Evolutionary conservation across 1,140 invertebrate species (phyloP).

Genomic region (Sminthurides bifidus): DNA sequence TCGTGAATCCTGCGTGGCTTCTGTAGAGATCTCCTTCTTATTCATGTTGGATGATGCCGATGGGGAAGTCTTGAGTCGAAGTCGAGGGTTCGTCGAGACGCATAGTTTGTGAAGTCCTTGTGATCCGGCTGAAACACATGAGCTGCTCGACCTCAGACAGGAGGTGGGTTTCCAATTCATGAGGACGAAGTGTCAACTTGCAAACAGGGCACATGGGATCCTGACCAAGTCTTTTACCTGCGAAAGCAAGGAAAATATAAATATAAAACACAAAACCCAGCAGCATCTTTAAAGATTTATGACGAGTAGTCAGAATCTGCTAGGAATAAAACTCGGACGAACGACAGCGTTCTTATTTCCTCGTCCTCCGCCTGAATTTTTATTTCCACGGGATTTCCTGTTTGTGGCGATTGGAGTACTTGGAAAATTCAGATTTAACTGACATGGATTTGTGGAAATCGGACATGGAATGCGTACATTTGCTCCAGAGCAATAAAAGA

Average conservation of each 20-base stretch:
- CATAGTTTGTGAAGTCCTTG: constrained; percentile 37
- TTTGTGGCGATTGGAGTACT: too few species aligned
- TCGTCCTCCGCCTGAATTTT: too few species aligned
- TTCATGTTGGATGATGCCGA: constrained; percentile 41
- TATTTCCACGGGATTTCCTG: too few species aligned
- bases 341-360: too few species aligned
- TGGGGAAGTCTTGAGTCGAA: constrained; percentile 36
- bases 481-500: too few species aligned
- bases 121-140: constrained; percentile 46
- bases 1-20: constrained; percentile 54
- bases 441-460: too few species aligned
- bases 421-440: too few species aligned
- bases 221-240: constrained; percentile 23
- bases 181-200: constrained; percentile 56
- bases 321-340: too few species aligned
- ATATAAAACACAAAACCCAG: too few species aligned
- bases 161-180: constrained; percentile 63
- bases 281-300: too few species aligned
- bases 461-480: too few species aligned
- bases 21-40: constrained; percentile 40
- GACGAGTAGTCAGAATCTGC: too few species aligned
- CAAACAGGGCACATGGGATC: constrained; percentile 62
- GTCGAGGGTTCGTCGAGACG: constrained; percentile 34
- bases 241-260: constrained; percentile 11
- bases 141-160: constrained; percentile 61